phyloP scores from a whole-genome alignment of 35 echinoderm and acorn worm genomes.

The Ophiothrix spiculata region DNA sequence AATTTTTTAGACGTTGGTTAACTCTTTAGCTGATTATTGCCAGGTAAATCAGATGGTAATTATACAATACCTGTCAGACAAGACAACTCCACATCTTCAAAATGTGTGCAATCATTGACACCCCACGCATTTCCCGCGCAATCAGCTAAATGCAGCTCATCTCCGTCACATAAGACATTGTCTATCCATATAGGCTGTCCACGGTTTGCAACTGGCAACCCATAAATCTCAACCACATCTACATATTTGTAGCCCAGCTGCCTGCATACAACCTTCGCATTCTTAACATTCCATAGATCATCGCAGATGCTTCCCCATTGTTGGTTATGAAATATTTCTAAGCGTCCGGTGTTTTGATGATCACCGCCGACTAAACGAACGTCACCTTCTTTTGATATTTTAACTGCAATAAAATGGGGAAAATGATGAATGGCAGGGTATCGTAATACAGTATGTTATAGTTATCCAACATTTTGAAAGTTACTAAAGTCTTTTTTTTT shows the following conservation, averaged over 20 bases:
- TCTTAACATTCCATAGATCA: slow-evolving; percentile 35
- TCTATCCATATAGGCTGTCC: slow-evolving; percentile 57
- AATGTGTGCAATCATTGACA: slow-evolving; percentile 63
- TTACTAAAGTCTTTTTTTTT: too few species aligned
- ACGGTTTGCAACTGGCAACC: not conserved
- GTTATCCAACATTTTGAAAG: too few species aligned
- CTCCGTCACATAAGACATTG: slow-evolving; percentile 54
- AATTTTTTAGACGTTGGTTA: too few species aligned
- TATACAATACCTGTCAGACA: too few species aligned
- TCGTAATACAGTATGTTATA: too few species aligned
- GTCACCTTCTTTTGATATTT: too few species aligned
- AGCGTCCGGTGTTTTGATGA: too few species aligned
- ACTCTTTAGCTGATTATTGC: too few species aligned
- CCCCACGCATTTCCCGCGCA: slow-evolving; percentile 58
- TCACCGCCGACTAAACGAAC: too few species aligned
- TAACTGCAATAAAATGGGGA: too few species aligned
- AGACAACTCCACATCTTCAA: slow-evolving; percentile 73
- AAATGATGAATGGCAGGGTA: too few species aligned
- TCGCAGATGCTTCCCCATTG: slow-evolving; percentile 80
- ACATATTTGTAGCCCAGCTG: slow-evolving; percentile 40
- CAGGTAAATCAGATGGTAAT: too few species aligned
- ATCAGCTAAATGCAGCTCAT: slow-evolving; percentile 24
- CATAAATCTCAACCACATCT: not conserved
- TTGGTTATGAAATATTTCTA: slow-evolving; percentile 57
- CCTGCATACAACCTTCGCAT: slow-evolving; percentile 49